Percentiles rank a stretch among this genome's conserved stretches.
Evolutionary conservation across 2,113 vertebrate species (phyloP).

Genomic region (Prolemur simus): DNA sequence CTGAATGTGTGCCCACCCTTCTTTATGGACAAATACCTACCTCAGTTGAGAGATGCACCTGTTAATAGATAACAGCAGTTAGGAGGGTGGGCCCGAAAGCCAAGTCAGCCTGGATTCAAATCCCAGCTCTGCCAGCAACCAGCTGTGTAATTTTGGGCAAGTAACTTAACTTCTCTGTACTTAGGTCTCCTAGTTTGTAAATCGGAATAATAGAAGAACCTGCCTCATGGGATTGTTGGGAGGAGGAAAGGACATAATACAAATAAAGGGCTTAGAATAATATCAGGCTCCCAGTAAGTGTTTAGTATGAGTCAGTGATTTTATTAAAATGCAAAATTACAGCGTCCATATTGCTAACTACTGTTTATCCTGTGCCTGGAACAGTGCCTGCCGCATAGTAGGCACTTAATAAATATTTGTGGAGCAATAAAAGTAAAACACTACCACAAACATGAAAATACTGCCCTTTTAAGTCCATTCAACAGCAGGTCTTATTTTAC

Average conservation of each 20-base stretch:
- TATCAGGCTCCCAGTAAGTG: not conserved
- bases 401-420: not conserved
- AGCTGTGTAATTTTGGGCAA: not conserved
- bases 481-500: not conserved
- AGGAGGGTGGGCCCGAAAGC: not conserved
- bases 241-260: not conserved
- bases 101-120: not conserved
- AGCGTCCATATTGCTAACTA: not conserved
- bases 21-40: not conserved
- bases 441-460: not conserved
- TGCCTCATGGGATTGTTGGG: not conserved
- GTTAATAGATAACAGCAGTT: too few species aligned
- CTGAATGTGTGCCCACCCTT: not conserved
- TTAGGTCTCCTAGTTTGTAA: not conserved
- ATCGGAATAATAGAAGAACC: not conserved
- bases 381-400: not conserved
- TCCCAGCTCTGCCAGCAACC: not conserved
- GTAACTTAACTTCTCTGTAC: not conserved
- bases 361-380: not conserved
- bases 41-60: fast-evolving
- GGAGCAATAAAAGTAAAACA: not conserved
- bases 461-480: not conserved
- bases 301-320: not conserved
- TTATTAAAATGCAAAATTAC: not conserved
- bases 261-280: not conserved